phyloP scores from a whole-genome alignment of 1,140 invertebrate genomes.

The Forficula auricularia region DNA sequence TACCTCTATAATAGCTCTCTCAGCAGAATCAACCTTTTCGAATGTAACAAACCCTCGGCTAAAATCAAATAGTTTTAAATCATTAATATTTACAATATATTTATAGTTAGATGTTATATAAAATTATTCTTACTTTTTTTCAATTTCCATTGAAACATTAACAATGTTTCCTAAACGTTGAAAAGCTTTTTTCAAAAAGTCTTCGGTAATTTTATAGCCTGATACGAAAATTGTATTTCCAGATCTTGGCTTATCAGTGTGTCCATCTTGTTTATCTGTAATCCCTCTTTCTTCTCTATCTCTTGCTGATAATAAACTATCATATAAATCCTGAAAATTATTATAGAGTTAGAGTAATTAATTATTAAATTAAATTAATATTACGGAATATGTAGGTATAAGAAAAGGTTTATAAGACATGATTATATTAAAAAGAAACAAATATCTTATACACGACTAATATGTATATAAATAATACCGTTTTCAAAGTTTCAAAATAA shows the following conservation, averaged over 20 bases:
- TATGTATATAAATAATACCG: too few species aligned
- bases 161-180: conserved; percentile 60
- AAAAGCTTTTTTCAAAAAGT: conserved; percentile 64
- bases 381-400: background rate
- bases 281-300: conserved; percentile 39
- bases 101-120: background rate
- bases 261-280: conserved; percentile 28
- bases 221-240: conserved; percentile 75
- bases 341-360: background rate
- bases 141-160: conserved; percentile 76
- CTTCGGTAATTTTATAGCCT: conserved; percentile 65
- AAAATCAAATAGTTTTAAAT: conserved; percentile 22
- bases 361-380: background rate
- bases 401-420: background rate
- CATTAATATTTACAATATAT: background rate
- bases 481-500: too few species aligned
- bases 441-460: too few species aligned
- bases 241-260: conserved; percentile 44
- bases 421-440: too few species aligned
- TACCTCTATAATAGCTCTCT: conserved; percentile 67
- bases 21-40: conserved; percentile 71
- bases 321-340: conserved; percentile 54
- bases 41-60: conserved; percentile 85
- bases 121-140: conserved; percentile 49
- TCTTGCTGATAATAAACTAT: conserved; percentile 70